Evolutionary conservation across 2,797 vertebrate species (phyloP), one percentile per base, ranked within the genome.

Genomic region (Halcyon leucocephala): DNA sequence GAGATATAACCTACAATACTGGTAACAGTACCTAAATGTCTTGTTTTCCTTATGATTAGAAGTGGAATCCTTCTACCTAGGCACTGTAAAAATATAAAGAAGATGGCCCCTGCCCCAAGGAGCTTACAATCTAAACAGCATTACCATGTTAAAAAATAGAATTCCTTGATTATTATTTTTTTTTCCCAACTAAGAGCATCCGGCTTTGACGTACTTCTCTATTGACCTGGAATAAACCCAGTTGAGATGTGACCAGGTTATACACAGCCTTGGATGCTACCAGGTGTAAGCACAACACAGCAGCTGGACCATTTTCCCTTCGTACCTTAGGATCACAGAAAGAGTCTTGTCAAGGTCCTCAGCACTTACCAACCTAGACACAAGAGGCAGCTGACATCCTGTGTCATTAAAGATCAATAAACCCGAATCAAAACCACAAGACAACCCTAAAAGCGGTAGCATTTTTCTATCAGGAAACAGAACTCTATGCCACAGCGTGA

Each of bases 81-180:
- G 85, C 49, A 86, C 79, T 91, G 79, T 22, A 57, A 71, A 95
- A 87, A 66, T 8, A 78, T 14, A 73, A 92, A 55, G 8, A 70
- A 54, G 71, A 65, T 62, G 88, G 89, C 92, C 95, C 96, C 94
- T 97, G 96, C 96, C 95, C 95, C 95, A 95, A 96, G 87, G 96
- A 97, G 96, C 96, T 97, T 96, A 97, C 96, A 97, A 96, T 97
- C 96, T 97, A 97, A 97, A 89, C 74, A 92, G 14, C 26, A 31
- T 73, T 66, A 82, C 19, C 79, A 81, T 58, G 82, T 49, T 89
- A 82, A 89, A 73, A 93, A 90, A 72, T 24, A 81, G 28, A 92
- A 92, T 72, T 82, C 48, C 71, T 96, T 88, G 24, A 17, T 37
- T 58, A 31, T 80, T 35, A 57, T 44, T 19, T 35, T 25, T 61